These are phyloP conservation scores for Chaenogobius annularis DNA, from an alignment of 2,113 vertebrate genomes.

Conservation along the genomic window DNA sequence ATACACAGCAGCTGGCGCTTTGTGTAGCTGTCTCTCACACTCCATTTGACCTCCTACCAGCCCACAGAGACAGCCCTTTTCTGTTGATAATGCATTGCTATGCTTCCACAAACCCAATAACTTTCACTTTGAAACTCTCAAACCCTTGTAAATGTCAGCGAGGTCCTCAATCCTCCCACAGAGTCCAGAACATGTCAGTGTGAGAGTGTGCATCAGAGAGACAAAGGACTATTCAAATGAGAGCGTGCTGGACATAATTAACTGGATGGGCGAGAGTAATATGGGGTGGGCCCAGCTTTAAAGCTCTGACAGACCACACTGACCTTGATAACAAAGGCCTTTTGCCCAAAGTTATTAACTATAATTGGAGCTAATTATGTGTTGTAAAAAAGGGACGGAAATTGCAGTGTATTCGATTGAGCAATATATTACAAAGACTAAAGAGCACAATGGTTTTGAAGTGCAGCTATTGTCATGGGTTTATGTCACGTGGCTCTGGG, in stretches of 20 bases:
- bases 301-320: constrained; percentile 60
- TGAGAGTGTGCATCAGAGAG: constrained; percentile 3
- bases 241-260: constrained; percentile 53
- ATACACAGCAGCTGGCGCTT: neutral
- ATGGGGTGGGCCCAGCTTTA: constrained; percentile 43
- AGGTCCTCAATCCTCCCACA: constrained; percentile 2
- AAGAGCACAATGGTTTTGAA: constrained; percentile 46
- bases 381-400: constrained; percentile 51
- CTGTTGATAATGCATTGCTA: constrained; percentile 12
- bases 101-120: constrained; percentile 1
- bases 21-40: constrained; percentile 9
- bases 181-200: constrained; percentile 16
- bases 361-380: constrained; percentile 68
- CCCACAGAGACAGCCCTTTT: constrained; percentile 1
- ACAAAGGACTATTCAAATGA: constrained; percentile 1
- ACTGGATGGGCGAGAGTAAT: constrained; percentile 46
- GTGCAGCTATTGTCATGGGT: constrained; percentile 29
- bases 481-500: neutral
- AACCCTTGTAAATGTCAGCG: constrained; percentile 13
- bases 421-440: constrained; percentile 38
- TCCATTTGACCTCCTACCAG: constrained; percentile 23
- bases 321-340: constrained; percentile 64
- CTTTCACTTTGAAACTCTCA: constrained; percentile 17
- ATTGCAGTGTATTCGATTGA: constrained; percentile 49
- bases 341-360: constrained; percentile 59